These are phyloP conservation scores for Potorous gilbertii DNA, from an alignment of 2,797 vertebrate genomes.

Conservation along the genomic window DNA sequence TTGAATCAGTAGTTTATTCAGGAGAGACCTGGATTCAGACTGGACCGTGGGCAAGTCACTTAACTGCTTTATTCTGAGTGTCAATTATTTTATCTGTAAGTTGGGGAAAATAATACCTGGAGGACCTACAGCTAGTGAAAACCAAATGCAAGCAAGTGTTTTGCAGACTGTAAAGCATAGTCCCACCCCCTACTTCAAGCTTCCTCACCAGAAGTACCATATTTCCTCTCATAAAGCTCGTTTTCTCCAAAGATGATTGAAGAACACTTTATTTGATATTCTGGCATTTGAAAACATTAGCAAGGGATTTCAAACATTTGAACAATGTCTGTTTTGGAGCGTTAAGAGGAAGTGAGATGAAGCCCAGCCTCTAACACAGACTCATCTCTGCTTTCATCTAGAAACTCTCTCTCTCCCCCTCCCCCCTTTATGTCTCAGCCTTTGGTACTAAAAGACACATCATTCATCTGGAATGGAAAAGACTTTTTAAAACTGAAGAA, in stretches of 20 bases:
- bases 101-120: neutral
- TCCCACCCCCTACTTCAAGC: neutral
- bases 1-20: neutral
- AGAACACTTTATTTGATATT: constrained; percentile 17
- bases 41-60: neutral
- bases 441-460: neutral
- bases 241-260: constrained; percentile 11
- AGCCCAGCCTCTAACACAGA: neutral
- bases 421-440: constrained; percentile 7
- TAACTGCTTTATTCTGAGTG: neutral
- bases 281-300: neutral
- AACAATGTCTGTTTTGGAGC: neutral
- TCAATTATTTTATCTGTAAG: constrained; percentile 6
- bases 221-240: neutral
- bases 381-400: neutral
- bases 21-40: neutral
- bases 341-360: neutral
- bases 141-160: neutral
- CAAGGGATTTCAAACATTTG: constrained; percentile 9
- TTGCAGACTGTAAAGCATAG: neutral
- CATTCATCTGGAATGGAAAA: constrained; percentile 11
- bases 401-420: neutral
- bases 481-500: constrained; percentile 38
- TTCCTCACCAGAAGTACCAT: neutral
- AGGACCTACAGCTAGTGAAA: neutral